Evolutionary conservation across 2,797 vertebrate species (phyloP).

Genomic region (Kryptolebias ocellatus): DNA sequence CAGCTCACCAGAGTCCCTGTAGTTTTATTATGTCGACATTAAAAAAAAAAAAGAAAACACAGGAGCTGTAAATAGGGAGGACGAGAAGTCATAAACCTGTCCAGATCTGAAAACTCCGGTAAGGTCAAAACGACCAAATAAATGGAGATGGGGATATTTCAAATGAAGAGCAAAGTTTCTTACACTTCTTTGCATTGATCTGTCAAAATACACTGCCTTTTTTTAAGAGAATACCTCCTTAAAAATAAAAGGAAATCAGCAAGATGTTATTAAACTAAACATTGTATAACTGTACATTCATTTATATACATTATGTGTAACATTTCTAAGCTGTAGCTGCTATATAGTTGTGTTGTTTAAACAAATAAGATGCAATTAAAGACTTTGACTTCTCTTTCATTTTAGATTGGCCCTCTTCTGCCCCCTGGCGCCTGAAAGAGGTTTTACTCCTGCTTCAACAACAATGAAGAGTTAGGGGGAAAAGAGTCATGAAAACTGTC

Average conservation of each 20-base stretch:
- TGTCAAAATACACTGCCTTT: neutral
- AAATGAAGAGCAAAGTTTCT: neutral
- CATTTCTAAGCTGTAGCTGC: neutral
- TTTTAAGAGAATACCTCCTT: neutral
- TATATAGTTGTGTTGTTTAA: neutral
- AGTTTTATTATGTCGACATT: neutral
- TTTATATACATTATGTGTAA: neutral
- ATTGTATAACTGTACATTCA: neutral
- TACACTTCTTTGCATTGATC: neutral
- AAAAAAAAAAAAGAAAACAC: neutral
- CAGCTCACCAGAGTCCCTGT: neutral
- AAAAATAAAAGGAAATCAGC: neutral
- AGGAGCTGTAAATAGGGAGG: neutral
- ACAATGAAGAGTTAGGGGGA: neutral
- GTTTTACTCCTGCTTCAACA: neutral
- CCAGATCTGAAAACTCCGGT: neutral
- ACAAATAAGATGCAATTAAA: too few species aligned
- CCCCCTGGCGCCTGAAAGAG: constrained; percentile 59
- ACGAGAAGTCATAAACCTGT: constrained; percentile 9
- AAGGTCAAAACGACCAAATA: neutral
- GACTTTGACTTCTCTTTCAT: neutral
- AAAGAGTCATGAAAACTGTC: neutral
- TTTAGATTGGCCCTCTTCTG: constrained; percentile 54
- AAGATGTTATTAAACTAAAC: neutral
- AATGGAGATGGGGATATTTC: neutral